These are phyloP conservation scores for Macropus fuliginosus DNA, from an alignment of 2,797 vertebrate genomes.

Conservation along the genomic window DNA sequence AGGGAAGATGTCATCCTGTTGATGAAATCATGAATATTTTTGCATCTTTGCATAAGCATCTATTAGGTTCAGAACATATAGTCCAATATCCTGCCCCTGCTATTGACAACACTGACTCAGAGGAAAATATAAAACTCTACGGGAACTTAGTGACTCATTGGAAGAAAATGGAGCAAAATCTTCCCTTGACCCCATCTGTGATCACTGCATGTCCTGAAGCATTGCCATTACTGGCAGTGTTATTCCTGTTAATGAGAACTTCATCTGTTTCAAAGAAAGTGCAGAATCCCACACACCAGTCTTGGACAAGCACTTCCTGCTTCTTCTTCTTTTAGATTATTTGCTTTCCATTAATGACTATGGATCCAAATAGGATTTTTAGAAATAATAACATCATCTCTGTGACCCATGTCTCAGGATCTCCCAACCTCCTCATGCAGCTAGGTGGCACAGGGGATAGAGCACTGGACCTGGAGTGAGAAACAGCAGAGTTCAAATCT, in stretches of 20 bases:
- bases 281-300: background rate
- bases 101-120: background rate
- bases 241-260: background rate
- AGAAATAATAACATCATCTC: constrained; percentile 13
- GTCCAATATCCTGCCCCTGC: background rate
- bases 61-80: background rate
- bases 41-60: background rate
- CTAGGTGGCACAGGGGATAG: background rate
- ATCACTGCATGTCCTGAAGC: background rate
- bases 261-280: constrained; percentile 31
- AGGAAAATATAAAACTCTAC: background rate
- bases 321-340: background rate
- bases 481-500: background rate
- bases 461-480: background rate
- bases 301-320: background rate
- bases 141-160: background rate
- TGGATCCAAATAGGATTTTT: constrained; percentile 25
- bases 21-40: background rate
- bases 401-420: background rate
- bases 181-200: background rate
- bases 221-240: background rate
- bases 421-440: background rate
- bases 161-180: background rate
- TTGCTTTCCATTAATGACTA: background rate
- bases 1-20: background rate